Percentiles rank a stretch among this genome's conserved stretches.
phyloP scores from a whole-genome alignment of 1,140 invertebrate genomes.

The Dendroctonus valens region DNA sequence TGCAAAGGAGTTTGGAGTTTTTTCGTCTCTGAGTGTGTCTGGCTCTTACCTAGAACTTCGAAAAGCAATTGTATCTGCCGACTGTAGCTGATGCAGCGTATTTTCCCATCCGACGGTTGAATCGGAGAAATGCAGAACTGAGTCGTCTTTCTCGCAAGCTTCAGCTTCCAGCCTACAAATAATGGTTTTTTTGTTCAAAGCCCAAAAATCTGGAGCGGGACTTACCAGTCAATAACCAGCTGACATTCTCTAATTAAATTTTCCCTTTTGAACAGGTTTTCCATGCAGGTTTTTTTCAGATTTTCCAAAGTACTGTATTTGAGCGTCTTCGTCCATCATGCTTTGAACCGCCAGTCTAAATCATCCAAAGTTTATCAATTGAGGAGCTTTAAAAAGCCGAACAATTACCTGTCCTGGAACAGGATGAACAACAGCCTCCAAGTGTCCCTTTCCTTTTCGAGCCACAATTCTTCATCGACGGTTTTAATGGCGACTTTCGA shows the following conservation, averaged over 20 bases:
- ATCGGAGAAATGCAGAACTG: conserved; percentile 71
- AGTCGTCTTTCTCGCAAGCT: conserved; percentile 67
- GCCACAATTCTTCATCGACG: conserved; percentile 57
- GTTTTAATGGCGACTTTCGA: conserved; percentile 50
- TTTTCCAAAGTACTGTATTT: conserved; percentile 41
- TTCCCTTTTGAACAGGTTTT: conserved; percentile 64
- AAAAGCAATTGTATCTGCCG: conserved; percentile 56
- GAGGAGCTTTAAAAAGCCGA: neutral
- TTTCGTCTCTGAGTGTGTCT: too few relatives aligned
- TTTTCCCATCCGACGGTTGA: conserved; percentile 87
- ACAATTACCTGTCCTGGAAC: conserved; percentile 66
- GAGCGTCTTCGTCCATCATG: conserved; percentile 30
- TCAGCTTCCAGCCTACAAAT: conserved; percentile 69
- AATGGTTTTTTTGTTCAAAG: neutral
- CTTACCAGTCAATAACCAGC: conserved; percentile 82
- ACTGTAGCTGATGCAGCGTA: conserved; percentile 77
- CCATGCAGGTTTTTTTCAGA: conserved; percentile 66
- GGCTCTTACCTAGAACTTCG: conserved; percentile 42
- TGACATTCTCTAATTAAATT: conserved; percentile 73
- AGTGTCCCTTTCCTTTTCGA: conserved; percentile 80
- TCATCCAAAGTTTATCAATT: conserved; percentile 1
- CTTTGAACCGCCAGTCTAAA: conserved; percentile 49
- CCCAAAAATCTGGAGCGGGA: neutral
- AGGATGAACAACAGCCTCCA: conserved; percentile 81
- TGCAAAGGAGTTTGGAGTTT: conserved; percentile 1